These are phyloP conservation scores for Panorpa germanica DNA, from an alignment of 2,888 invertebrate species.

Conservation along the genomic window DNA sequence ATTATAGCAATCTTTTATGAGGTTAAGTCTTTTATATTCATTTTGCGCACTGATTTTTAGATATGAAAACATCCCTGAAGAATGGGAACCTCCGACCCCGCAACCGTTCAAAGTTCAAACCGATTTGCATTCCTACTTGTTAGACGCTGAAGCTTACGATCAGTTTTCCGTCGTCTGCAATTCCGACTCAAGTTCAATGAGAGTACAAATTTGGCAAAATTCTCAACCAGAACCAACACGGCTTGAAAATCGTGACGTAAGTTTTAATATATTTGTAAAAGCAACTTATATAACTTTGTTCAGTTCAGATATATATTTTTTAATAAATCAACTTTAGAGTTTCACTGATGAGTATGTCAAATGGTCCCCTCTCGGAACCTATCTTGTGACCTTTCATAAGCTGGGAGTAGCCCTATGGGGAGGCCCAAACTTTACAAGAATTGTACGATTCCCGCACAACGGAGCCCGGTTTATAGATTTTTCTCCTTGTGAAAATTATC, in stretches of 20 bases:
- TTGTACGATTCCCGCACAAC: constrained; percentile 76
- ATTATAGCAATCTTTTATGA: constrained; percentile 2
- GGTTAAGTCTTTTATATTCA: constrained; percentile 9
- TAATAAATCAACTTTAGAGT: constrained; percentile 37
- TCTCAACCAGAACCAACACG: constrained; percentile 68
- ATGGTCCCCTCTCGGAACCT: constrained; percentile 97
- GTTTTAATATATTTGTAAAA: constrained; percentile 14
- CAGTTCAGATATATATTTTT: constrained; percentile 9
- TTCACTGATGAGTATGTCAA: constrained; percentile 94
- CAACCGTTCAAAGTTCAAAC: constrained; percentile 82
- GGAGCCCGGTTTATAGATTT: constrained; percentile 92
- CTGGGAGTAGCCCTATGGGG: constrained; percentile 96
- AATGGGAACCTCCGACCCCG: constrained; percentile 83
- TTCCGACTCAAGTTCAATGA: constrained; percentile 50
- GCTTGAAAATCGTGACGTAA: constrained; percentile 64
- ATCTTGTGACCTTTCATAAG: constrained; percentile 89
- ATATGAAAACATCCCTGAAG: constrained; percentile 73
- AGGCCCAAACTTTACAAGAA: constrained; percentile 80
- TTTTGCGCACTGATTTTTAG: constrained; percentile 20
- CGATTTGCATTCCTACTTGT: constrained; percentile 80
- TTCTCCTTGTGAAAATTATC: constrained; percentile 92
- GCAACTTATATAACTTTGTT: constrained; percentile 4
- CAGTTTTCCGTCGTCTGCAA: constrained; percentile 85
- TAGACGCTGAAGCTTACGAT: constrained; percentile 90
- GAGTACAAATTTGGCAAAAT: constrained; percentile 79